Evolutionary conservation across 2,888 invertebrate species (phyloP).

Genomic region (Stegophylla sp.): DNA sequence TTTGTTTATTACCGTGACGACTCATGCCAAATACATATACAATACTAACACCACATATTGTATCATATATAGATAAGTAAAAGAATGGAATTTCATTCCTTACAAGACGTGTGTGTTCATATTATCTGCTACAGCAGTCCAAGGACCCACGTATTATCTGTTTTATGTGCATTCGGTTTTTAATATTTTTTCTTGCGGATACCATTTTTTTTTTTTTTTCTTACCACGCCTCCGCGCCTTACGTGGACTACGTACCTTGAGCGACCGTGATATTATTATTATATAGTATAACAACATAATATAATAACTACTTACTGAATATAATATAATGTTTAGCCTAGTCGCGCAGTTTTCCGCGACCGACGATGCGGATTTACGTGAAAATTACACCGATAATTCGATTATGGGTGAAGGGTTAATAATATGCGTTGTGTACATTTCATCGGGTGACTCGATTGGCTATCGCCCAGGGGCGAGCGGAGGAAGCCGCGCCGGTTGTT

Average conservation of each 20-base stretch:
- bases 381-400: neutral
- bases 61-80: neutral
- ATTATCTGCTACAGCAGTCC: neutral
- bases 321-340: neutral
- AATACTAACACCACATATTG: neutral
- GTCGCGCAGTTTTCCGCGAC: neutral
- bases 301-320: neutral
- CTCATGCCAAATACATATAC: constrained; percentile 11
- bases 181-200: neutral
- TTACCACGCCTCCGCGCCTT: constrained; percentile 25
- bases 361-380: neutral
- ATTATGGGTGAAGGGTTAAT: neutral
- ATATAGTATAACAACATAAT: neutral
- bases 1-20: constrained; percentile 14
- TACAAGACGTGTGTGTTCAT: constrained; percentile 24
- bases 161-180: neutral
- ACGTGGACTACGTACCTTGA: neutral
- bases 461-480: neutral
- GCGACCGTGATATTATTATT: neutral
- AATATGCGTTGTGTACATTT: neutral
- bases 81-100: constrained; percentile 48
- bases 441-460: neutral
- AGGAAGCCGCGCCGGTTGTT: constrained; percentile 29
- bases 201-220: constrained; percentile 12
- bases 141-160: constrained; percentile 17